These are phyloP conservation scores for Atethmia centrago DNA, from an alignment of 2,888 invertebrate genomes.

Conservation along the genomic window DNA sequence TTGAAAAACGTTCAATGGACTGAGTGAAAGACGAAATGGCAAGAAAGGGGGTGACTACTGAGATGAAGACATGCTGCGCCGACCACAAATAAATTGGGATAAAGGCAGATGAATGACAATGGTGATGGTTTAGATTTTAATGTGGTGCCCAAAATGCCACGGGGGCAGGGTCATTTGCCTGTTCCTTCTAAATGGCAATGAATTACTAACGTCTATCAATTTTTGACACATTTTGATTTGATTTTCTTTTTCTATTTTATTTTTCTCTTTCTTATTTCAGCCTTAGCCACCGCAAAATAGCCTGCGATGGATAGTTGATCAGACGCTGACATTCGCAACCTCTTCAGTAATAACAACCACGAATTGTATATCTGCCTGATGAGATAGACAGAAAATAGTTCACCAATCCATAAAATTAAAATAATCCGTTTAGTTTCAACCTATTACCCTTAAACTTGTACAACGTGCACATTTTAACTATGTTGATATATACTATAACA, in stretches of 20 bases:
- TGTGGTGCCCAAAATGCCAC: background rate
- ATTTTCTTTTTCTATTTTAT: background rate
- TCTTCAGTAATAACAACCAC: background rate
- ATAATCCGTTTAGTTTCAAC: background rate
- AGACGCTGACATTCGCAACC: background rate
- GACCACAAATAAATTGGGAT: too few relatives aligned
- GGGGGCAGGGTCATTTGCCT: too few relatives aligned
- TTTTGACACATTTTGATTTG: background rate
- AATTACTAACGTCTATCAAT: background rate
- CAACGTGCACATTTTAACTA: background rate
- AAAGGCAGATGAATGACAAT: too few relatives aligned
- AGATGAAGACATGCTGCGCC: too few relatives aligned
- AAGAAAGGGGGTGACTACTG: too few relatives aligned
- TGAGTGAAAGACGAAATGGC: too few relatives aligned
- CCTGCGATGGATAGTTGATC: background rate
- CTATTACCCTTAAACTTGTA: too few relatives aligned
- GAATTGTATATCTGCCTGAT: background rate
- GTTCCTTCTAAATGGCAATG: background rate
- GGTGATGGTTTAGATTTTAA: too few relatives aligned
- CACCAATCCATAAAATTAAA: background rate
- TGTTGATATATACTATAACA: too few relatives aligned
- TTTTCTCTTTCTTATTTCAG: background rate
- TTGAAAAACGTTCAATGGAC: too few relatives aligned
- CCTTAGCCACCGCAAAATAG: background rate
- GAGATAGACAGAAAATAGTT: background rate